Evolutionary conservation across 2,113 vertebrate genomes (phyloP), one percentile per base, ranked within the genome.

Genomic region (Indicator maculatus): DNA sequence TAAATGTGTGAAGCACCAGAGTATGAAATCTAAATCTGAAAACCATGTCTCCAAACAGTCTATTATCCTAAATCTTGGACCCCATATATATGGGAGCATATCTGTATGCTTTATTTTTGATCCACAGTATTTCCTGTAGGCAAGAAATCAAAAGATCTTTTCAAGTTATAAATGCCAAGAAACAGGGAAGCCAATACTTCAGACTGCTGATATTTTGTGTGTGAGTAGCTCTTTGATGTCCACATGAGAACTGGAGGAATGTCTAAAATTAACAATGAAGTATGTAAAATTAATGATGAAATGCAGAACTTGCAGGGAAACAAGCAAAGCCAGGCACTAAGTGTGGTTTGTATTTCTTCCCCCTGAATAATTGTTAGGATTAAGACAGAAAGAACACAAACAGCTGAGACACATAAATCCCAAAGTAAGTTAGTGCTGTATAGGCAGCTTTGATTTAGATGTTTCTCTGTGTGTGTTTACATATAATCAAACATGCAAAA

Each of bases 1-100:
- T 98, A 97, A 97, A 97, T 1, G 92, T 97, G 97, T 97, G 97
- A 98, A 96, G 89, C 92, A 86, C 89, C 91, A 94, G 88, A 92
- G 85, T 73, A 66, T 74, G 86, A 75, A 92, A 95, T 96, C 86
- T 89, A 93, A 69, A 96, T 96, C 89, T 96, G 92, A 96, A 96
- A 95, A 63, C 67, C 52, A 33, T 24, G 75, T 89, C 50, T 95
- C 56, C 81, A 69, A 70, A 70, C 55, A 31, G 50, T 36, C 70
- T 83, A 3, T 91, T 89, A 64, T 39, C 70, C 63, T 14, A 75
- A 93, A 75, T 82, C 44, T 65, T 81, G 76, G 72, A 74, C 53
- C 70, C 12, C 47, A n/a, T 60, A 33, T 80, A 21, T 66, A 33
- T 79, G 33, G 58, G 38, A 58, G 27, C 38, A 5, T 41, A 63